Conservation (phyloP, 2,888 invertebrate genomes). For the Pandemis heparana region DNA sequence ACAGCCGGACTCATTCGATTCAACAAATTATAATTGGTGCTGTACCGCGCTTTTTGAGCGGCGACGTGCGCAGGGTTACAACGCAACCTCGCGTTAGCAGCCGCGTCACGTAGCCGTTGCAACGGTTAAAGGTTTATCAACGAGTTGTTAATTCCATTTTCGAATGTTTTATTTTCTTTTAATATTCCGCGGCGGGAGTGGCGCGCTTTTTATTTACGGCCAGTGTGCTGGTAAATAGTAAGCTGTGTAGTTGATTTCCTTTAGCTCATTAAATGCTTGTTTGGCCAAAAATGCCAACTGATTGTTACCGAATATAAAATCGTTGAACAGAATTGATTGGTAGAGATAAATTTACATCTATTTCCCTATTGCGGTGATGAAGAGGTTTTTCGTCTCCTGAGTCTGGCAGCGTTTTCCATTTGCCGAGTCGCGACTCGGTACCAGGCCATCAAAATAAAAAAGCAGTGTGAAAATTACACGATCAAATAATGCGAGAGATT, state of each 20-base stretch:
- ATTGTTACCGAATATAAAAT: no score
- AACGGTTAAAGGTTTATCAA: slow-evolving; percentile 63
- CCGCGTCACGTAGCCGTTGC: slow-evolving; percentile 55
- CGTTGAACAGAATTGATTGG: no score
- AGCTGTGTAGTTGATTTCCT: not conserved
- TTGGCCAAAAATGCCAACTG: no score
- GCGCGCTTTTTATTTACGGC: not conserved
- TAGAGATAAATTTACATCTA: no score
- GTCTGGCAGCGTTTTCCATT: no score
- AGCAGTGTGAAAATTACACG: no score
- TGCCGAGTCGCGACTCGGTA: no score
- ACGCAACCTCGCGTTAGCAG: slow-evolving; percentile 43
- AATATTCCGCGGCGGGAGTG: slow-evolving; percentile 23
- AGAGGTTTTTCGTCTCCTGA: no score
- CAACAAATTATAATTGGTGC: slow-evolving; percentile 69
- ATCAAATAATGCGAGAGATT: no score
- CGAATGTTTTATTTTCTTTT: slow-evolving; percentile 49
- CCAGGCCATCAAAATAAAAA: no score
- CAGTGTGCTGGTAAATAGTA: not conserved
- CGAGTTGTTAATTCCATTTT: slow-evolving; percentile 63
- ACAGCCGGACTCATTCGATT: slow-evolving; percentile 55
- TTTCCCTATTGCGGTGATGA: no score
- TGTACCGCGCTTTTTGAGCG: slow-evolving; percentile 61
- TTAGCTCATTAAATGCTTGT: no score
- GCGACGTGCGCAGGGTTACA: slow-evolving; percentile 34